Evolutionary conservation across 1,140 invertebrate genomes (phyloP), one percentile per base, ranked within the genome.

Genomic region (Pseudomyrmex sp.): DNA sequence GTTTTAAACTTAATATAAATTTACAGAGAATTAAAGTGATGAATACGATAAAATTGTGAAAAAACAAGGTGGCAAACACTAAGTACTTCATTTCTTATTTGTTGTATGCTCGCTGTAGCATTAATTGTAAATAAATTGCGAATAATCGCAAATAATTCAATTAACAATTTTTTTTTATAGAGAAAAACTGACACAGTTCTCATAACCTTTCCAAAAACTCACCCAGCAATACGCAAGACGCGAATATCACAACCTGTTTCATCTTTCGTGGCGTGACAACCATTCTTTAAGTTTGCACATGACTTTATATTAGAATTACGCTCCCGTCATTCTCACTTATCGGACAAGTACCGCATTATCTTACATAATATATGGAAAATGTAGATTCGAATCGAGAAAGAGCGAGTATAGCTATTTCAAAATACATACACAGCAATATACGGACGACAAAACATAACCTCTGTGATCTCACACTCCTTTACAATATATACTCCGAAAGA

Each of bases 241-340:
- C 69, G 73, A 92, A 83, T 65, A 93, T 75, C 61, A 90, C 90
- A 88, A 94, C 86, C 85, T 93, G 93, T 86, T 94, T 94, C 92
- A 94, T 93, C 90, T 91, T 94, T 62, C 91, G 90, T 73, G 91
- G 92, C 70, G 90, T 92, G 48, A 93, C 18, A 65, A 92, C 77
- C 92, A 93, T 93, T 46, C 84, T 93, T 87, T 74, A 50, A 68
- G 61, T 83, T 88, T 89, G 77, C 72, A 86, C 90, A 90, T 91
- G 79, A 90, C 88, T 87, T 61, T 35, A 35, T 0, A 65, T 65
- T 82, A 4, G 18, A 58, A 56, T 52, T 10, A 54, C 23, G 83
- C 26, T 68, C 77, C 68, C 56, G 69, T 87, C 74, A 85, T 8
- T 63, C 72, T 9, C 48, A 46, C 12, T 73, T 73, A 26, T 58